Evolutionary conservation across 2,888 invertebrate species (phyloP).

Genomic region (Orthonychiurus folsomi): DNA sequence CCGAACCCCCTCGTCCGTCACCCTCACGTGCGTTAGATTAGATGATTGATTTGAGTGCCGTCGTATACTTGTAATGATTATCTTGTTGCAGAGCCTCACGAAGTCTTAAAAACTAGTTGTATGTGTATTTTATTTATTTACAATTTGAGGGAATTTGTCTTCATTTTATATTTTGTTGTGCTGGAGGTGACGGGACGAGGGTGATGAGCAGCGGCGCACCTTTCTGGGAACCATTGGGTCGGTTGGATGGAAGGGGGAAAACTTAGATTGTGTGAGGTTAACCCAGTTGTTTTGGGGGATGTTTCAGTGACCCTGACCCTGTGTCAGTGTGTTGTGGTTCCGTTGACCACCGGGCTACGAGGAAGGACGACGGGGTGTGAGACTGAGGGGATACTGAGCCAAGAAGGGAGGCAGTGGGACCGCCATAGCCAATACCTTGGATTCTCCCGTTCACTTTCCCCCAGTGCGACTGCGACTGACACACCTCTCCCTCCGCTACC

Average conservation of each 20-base stretch:
- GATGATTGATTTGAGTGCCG: too few relatives aligned
- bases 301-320: not conserved
- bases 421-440: not conserved
- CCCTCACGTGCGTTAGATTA: too few relatives aligned
- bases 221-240: not conserved
- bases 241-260: not conserved
- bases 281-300: too few relatives aligned
- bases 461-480: constrained; percentile 38
- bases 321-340: not conserved
- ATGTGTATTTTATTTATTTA: too few relatives aligned
- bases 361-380: not conserved
- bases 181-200: too few relatives aligned
- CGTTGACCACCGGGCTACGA: not conserved
- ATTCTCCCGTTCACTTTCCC: constrained; percentile 41
- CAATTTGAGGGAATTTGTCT: too few relatives aligned
- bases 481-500: constrained; percentile 28
- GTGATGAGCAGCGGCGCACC: too few relatives aligned
- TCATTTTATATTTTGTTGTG: too few relatives aligned
- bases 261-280: not conserved
- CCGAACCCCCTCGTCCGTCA: too few relatives aligned
- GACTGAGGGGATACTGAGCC: not conserved
- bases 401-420: not conserved
- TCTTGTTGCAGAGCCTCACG: too few relatives aligned
- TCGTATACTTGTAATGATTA: too few relatives aligned
- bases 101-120: too few relatives aligned